Evolutionary conservation across 2,888 invertebrate species (phyloP), one percentile per base, ranked within the genome.

Genomic region (Ophonus ardosiacus): DNA sequence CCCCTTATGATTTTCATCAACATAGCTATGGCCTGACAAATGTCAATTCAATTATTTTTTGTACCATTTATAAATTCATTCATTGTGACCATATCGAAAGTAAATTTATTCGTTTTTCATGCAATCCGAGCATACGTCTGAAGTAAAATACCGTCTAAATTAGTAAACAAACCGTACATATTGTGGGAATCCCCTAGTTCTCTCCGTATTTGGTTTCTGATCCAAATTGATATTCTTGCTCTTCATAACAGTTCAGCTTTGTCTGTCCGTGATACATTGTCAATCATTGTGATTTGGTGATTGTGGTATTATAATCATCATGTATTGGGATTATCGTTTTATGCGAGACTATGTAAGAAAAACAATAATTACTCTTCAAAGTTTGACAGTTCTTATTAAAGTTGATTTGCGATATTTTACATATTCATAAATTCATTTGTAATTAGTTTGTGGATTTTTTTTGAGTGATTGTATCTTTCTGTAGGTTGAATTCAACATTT

Each of bases 401-500:
- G 21, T 21, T 21, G 21, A 21, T 21, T 1, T 21, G 21, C 3
- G 21, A 31, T 31, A 31, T 31, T 31, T 31, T 31, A 31, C n/a
- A 31, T 3, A 31, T 31, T 3, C 21, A 21, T 21, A 2, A 1
- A 31, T 1, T 31, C 31, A 31, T 3, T 31, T 6, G 31, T 31
- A 31, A 31, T 31, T 31, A 31, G 6, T 31, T 31, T 31, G 31
- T 31, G 31, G 31, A 31, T 31, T 31, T 31, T 1, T 59, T 59
- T n/a, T 15, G 59, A 18, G 31, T 31, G 31, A 4, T 6, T 61
- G 59, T 63, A 21, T 78, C 56, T 15, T 83, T 88, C 89, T 86
- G 87, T 92, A 94, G 91, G 96, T 97, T 88, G 94, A 95, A 91
- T 97, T 97, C 92, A 96, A 96, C 91, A 94, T 97, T 88, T 96